Base-by-base conservation (phyloP, 1,140 invertebrate genomes). In the Drosophila kurseongensis region DNA sequence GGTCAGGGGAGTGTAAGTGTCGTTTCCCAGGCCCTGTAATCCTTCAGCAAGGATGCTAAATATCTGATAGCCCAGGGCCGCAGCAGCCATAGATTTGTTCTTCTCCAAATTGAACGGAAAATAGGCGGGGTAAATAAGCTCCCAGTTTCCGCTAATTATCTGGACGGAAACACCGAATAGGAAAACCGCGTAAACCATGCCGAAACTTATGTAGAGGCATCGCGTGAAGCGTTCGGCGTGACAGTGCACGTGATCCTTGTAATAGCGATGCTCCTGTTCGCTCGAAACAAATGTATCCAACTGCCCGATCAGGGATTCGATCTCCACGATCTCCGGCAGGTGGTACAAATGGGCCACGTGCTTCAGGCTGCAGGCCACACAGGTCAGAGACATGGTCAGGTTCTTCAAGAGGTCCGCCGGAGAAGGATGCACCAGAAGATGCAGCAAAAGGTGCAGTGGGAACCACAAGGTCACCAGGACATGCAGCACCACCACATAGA, bases 391-490 rank as follows among this genome's bases (percentile, higher is more conserved):
- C 29, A 85, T 71, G 12, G 50, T 65, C 4, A 85, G 42, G 16
- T 78, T 82, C 62, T 82, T 63, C 18, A 85, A 66, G 7, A 75
- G 36, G 8, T 78, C 54, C 13, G 56, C 61, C 2, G 60, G 42
- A 0, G 51, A 27, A 5, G 61, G 60, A 7, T 44, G 68, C 8
- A 63, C 10, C 40, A 81, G 35, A 7, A 86, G 51, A 2, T 66
- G 65, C 5, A 78, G 35, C 10, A 86, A 32, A 12, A 86, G 40
- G 40, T 86, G 83, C 13, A 82, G n/a, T 1, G 83, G 83, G 38
- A 78, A 86, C 50, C 78, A 48, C 0, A 65, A 8, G 2, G 78
- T 86, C 8, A 85, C 59, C 32, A 86, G 55, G 12, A 68, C 14
- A 27, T 85, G 69, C 41, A 78, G 7, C 12, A 61, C 7, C 16